phyloP scores from a whole-genome alignment of 2,113 vertebrate genomes.

The Ptychochromis oligacanthus region DNA sequence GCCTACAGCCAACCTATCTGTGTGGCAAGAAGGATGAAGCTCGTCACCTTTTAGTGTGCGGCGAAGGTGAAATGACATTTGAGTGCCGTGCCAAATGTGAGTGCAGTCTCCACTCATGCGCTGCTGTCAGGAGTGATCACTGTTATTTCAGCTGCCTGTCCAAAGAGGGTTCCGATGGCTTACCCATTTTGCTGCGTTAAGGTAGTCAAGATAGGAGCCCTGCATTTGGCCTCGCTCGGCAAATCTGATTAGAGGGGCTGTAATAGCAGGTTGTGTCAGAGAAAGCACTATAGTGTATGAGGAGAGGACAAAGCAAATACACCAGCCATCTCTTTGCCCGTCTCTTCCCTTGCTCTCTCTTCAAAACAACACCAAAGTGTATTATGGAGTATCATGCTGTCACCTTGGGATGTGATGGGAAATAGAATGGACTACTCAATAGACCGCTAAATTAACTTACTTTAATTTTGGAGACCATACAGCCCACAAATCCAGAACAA shows the following conservation, averaged over 20 bases:
- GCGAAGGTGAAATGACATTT: conserved; percentile 72
- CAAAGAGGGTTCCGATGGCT: conserved; percentile 45
- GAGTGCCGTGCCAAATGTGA: conserved; percentile 68
- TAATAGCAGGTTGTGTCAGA: conserved; percentile 58
- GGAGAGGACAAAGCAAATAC: conserved; percentile 40
- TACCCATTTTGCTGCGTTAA: conserved; percentile 37
- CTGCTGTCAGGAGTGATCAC: conserved; percentile 73
- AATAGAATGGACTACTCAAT: conserved; percentile 65
- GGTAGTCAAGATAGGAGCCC: conserved; percentile 44
- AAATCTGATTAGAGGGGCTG: conserved; percentile 70
- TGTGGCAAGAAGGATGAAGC: conserved; percentile 40
- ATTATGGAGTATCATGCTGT: conserved; percentile 55
- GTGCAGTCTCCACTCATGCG: conserved; percentile 59
- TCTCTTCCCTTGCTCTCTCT: not conserved
- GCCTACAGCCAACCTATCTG: conserved; percentile 22
- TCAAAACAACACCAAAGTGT: conserved; percentile 58
- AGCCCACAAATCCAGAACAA: conserved; percentile 2
- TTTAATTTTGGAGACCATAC: conserved; percentile 51
- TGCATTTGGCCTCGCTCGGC: conserved; percentile 48
- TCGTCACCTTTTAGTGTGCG: conserved; percentile 58
- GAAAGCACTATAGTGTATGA: conserved; percentile 54
- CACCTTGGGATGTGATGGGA: conserved; percentile 71
- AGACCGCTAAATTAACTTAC: conserved; percentile 67
- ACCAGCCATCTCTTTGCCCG: not conserved
- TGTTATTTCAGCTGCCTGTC: conserved; percentile 66